These are phyloP conservation scores for Nasonia oneida DNA, from an alignment of 2,888 invertebrate species.

Conservation along the genomic window DNA sequence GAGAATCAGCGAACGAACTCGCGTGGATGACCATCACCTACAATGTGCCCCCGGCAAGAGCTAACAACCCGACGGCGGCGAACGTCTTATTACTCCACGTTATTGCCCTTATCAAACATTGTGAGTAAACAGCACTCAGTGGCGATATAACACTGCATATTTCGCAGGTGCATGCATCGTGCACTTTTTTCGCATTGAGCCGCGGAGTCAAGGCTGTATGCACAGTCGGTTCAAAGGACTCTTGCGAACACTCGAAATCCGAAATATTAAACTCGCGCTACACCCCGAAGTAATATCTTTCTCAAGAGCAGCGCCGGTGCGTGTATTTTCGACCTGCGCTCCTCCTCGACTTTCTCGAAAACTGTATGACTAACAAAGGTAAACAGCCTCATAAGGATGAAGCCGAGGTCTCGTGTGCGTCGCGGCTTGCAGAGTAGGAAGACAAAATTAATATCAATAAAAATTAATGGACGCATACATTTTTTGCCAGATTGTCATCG, in stretches of 20 bases:
- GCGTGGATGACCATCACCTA: not conserved
- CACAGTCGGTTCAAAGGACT: conserved; percentile 26
- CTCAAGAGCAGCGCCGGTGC: not conserved
- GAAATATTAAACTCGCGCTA: not conserved
- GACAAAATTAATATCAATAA: conserved; percentile 34
- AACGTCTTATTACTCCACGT: not conserved
- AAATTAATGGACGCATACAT: conserved; percentile 5
- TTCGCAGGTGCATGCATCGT: not conserved
- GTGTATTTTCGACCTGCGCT: not conserved
- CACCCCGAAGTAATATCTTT: conserved; percentile 25
- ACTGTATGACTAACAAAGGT: conserved; percentile 43
- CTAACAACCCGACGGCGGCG: not conserved
- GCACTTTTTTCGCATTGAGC: not conserved
- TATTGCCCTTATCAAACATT: not conserved
- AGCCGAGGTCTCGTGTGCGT: not conserved
- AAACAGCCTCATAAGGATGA: conserved; percentile 36
- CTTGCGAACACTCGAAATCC: not conserved
- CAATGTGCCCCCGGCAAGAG: not conserved
- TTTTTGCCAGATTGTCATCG: not conserved
- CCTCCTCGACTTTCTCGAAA: conserved; percentile 10
- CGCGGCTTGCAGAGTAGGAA: not conserved
- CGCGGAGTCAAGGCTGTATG: not conserved
- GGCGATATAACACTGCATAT: not conserved
- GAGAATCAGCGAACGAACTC: no score
- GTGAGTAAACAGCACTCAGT: not conserved